A percentile compares a stretch with the other conserved stretches of the same genome.
Evolutionary conservation across 2,888 invertebrate species (phyloP).

Genomic region (Bimastos eiseni): DNA sequence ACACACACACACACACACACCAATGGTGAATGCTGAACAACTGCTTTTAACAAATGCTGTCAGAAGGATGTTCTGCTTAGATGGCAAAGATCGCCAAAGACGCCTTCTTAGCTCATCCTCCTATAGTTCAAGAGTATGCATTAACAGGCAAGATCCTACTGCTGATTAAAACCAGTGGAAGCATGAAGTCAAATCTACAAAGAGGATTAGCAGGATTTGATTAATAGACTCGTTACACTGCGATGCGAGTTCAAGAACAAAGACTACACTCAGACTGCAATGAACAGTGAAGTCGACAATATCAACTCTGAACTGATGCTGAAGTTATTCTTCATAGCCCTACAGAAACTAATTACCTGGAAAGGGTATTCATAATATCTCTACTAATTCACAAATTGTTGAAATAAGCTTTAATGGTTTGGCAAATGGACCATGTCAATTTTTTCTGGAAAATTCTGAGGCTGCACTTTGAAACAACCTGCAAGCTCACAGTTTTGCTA

Average conservation of each 20-base stretch:
- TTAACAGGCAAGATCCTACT: not conserved
- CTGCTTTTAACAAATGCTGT: not conserved
- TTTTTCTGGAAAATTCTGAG: not conserved
- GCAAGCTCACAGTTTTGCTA: not conserved
- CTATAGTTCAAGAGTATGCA: not conserved
- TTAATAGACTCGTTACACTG: not conserved
- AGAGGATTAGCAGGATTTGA: not conserved
- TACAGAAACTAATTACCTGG: not conserved
- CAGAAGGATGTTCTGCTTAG: not conserved
- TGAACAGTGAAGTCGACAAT: slow-evolving; percentile 2
- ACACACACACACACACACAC: not conserved
- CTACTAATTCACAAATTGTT: not conserved
- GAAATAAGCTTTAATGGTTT: not conserved
- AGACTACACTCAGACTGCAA: not conserved
- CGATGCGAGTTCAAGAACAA: not conserved
- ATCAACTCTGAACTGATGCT: not conserved
- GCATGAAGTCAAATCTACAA: too few relatives aligned
- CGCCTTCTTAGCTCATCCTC: not conserved
- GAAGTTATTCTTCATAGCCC: not conserved
- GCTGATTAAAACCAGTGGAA: not conserved
- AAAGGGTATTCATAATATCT: not conserved
- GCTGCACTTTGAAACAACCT: not conserved
- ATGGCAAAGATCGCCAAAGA: slow-evolving; percentile 2
- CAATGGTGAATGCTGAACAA: too few relatives aligned
- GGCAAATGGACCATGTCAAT: not conserved